phyloP scores from a whole-genome alignment of 2,888 invertebrate species.

The Lomographa bimaculata region DNA sequence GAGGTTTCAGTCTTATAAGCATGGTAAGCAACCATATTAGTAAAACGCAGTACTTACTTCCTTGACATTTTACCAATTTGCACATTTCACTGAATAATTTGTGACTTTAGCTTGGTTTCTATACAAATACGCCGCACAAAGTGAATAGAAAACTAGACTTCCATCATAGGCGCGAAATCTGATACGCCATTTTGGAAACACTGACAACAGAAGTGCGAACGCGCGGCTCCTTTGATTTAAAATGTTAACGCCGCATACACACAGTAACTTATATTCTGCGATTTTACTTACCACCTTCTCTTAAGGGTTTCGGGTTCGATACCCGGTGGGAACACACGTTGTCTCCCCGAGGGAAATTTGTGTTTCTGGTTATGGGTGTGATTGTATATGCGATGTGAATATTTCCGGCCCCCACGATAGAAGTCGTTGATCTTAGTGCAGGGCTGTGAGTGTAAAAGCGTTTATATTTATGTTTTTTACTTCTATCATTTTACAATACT shows the following conservation, averaged over 20 bases:
- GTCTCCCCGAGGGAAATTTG: too few species aligned
- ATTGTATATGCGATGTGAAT: too few species aligned
- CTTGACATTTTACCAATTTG: constrained; percentile 10
- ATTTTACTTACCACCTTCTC: too few species aligned
- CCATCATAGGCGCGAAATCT: constrained; percentile 62
- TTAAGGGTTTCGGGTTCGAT: neutral
- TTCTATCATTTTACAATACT: too few species aligned
- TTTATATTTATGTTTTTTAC: too few species aligned
- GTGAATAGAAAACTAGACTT: constrained; percentile 38
- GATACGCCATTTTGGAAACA: constrained; percentile 65
- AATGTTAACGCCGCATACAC: constrained; percentile 32
- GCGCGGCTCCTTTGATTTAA: constrained; percentile 70
- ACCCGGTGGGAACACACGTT: too few species aligned
- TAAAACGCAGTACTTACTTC: neutral
- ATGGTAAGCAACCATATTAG: neutral
- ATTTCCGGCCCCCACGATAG: too few species aligned
- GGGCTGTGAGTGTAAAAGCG: too few species aligned
- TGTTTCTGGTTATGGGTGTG: too few species aligned
- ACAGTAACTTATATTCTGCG: too few species aligned
- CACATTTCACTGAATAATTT: constrained; percentile 6
- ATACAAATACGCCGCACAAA: constrained; percentile 18
- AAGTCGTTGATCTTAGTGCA: too few species aligned
- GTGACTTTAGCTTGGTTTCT: constrained; percentile 4
- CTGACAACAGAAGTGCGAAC: constrained; percentile 61
- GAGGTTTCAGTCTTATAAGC: too few species aligned